phyloP scores from a whole-genome alignment of 2,888 invertebrate species.

The Lithophane leautieri region DNA sequence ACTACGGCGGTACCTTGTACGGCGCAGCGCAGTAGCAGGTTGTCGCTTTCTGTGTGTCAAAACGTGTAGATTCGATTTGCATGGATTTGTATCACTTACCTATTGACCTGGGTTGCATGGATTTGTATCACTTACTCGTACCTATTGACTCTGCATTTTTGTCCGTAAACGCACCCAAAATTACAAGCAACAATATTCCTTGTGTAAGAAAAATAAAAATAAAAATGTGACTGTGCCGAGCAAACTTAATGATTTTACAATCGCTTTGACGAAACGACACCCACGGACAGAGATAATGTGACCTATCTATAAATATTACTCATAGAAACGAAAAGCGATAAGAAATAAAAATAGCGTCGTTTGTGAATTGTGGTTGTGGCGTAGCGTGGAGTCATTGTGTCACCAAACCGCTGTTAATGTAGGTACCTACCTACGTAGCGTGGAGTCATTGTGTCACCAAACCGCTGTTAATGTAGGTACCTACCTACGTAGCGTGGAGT shows the following conservation, averaged over 20 bases:
- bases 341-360: not conserved
- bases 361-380: not conserved
- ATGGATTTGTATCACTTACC: not conserved
- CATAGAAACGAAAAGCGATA: not conserved
- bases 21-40: no score
- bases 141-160: not conserved
- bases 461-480: no score
- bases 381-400: conserved; percentile 25
- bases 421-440: not conserved
- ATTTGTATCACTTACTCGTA: no score
- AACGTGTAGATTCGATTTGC: not conserved
- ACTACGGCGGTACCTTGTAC: no score
- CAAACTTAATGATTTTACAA: conserved; percentile 5
- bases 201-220: not conserved
- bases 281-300: conserved; percentile 27
- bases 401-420: not conserved
- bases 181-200: not conserved
- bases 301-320: conserved; percentile 11
- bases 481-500: conserved; percentile 3
- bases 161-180: not conserved
- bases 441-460: conserved; percentile 19
- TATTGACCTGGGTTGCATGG: no score
- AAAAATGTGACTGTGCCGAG: conserved; percentile 1
- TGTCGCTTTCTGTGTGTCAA: not conserved
- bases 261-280: conserved; percentile 2